Percentiles rank a stretch among this genome's conserved stretches.
These are phyloP conservation scores for Cottus gobio DNA, from an alignment of 2,113 vertebrate species.

Conservation along the genomic window DNA sequence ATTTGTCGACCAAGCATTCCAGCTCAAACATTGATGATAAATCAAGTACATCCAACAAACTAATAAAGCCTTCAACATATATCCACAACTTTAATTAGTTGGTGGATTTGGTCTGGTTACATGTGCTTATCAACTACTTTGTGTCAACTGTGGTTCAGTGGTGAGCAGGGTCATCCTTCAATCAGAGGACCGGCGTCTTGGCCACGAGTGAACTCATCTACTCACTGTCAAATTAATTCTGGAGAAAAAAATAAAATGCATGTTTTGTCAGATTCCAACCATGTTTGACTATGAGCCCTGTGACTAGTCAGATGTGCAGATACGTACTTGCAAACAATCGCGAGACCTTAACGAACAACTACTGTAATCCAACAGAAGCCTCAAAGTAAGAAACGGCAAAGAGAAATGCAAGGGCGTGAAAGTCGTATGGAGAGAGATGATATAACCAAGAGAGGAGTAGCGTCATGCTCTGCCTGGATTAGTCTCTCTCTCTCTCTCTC, in stretches of 20 bases:
- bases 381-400: constrained; percentile 11
- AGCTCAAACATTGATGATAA: background rate
- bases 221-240: background rate
- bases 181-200: no score
- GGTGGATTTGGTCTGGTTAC: background rate
- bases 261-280: constrained; percentile 19
- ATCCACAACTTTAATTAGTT: background rate
- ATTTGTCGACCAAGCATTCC: no score
- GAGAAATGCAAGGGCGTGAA: constrained; percentile 1
- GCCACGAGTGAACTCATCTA: background rate
- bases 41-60: background rate
- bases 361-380: background rate
- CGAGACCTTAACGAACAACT: constrained; percentile 18
- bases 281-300: constrained; percentile 9
- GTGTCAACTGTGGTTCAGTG: no score
- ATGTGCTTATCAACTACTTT: background rate
- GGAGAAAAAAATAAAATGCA: background rate
- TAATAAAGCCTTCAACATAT: background rate
- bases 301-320: no score
- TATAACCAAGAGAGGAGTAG: constrained; percentile 57
- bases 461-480: constrained; percentile 52
- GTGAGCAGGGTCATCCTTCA: no score
- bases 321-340: constrained; percentile 11
- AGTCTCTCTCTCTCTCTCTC: constrained; percentile 12
- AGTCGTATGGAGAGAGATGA: constrained; percentile 40